Evolutionary conservation across 2,888 invertebrate genomes (phyloP).

Genomic region (Hyles lineata): DNA sequence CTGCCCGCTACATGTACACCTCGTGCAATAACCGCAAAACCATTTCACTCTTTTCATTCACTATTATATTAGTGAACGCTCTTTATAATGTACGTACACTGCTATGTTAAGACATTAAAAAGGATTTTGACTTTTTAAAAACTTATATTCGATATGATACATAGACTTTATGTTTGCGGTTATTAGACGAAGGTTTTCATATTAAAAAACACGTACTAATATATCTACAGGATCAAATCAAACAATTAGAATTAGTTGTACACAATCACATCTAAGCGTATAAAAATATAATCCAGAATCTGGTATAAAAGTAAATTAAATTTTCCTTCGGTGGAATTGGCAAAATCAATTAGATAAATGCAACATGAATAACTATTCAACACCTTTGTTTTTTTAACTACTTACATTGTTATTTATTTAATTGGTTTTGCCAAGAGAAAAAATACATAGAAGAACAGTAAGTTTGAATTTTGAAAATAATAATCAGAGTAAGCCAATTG

Average conservation of each 20-base stretch:
- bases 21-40: slow-evolving; percentile 25
- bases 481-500: slow-evolving; percentile 74
- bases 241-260: slow-evolving; percentile 68
- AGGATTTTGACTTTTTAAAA: too few species aligned
- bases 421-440: slow-evolving; percentile 56
- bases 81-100: too few species aligned
- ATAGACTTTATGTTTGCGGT: slow-evolving; percentile 38
- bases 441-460: slow-evolving; percentile 48
- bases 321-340: slow-evolving; percentile 50
- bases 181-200: slow-evolving; percentile 57
- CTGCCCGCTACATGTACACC: slow-evolving; percentile 63
- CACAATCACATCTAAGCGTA: slow-evolving; percentile 81
- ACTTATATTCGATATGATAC: too few species aligned
- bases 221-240: slow-evolving; percentile 74
- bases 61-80: not conserved
- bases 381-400: too few species aligned
- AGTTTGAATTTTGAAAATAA: slow-evolving; percentile 72
- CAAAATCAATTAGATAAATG: slow-evolving; percentile 49
- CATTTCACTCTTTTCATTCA: not conserved
- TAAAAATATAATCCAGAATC: slow-evolving; percentile 51
- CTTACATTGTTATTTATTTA: not conserved
- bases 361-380: not conserved
- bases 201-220: slow-evolving; percentile 71
- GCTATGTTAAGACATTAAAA: too few species aligned
- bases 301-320: slow-evolving; percentile 47